Conservation (phyloP, 2,797 vertebrate genomes). For the Danio kyathit region DNA sequence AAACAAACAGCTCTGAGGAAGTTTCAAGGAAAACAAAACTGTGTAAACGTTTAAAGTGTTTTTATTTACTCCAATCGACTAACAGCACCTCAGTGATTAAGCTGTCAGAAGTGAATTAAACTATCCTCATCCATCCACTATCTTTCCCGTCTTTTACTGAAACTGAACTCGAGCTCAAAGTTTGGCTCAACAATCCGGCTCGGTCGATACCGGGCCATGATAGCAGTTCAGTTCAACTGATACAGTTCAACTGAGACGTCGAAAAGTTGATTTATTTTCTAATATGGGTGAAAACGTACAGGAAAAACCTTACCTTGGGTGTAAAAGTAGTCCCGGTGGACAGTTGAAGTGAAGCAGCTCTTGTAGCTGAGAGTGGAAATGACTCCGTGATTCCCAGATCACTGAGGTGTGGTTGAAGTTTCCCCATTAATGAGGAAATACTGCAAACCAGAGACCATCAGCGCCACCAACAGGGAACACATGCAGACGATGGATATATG, state of each 20-base stretch:
- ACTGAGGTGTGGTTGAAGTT: slow-evolving; percentile 51
- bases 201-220: not conserved
- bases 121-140: too few relatives aligned
- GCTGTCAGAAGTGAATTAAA: not conserved
- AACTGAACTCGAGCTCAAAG: not conserved
- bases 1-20: slow-evolving; percentile 15
- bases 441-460: slow-evolving; percentile 23
- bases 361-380: slow-evolving; percentile 30
- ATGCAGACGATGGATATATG: not conserved
- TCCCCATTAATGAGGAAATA: slow-evolving; percentile 45
- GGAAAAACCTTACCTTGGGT: not conserved
- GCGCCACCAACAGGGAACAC: slow-evolving; percentile 30
- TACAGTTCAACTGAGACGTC: not conserved
- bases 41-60: not conserved
- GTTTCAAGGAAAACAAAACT: not conserved
- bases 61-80: not conserved
- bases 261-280: not conserved
- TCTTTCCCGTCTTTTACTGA: not conserved
- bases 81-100: not conserved
- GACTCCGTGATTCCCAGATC: slow-evolving; percentile 26
- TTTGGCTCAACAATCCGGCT: not conserved
- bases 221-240: slow-evolving; percentile 18
- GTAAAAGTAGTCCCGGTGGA: not conserved
- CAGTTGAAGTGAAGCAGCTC: not conserved
- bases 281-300: not conserved